phyloP scores from a whole-genome alignment of 2,113 vertebrate genomes.

The Mastomys natalensis region DNA sequence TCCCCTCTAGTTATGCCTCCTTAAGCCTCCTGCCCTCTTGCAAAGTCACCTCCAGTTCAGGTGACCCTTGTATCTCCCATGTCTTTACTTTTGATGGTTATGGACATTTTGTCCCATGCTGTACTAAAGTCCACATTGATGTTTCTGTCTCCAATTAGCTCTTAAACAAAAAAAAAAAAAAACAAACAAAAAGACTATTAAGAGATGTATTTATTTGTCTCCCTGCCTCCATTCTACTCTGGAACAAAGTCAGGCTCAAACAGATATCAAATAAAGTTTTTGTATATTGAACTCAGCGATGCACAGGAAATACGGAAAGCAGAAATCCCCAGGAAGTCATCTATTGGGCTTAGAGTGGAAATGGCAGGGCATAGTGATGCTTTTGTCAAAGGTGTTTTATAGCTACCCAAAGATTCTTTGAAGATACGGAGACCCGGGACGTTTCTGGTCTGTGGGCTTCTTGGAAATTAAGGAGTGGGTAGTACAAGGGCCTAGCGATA shows the following conservation, averaged over 20 bases:
- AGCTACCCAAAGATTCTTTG: slow-evolving; percentile 29
- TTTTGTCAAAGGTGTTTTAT: slow-evolving; percentile 23
- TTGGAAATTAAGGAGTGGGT: slow-evolving; percentile 70
- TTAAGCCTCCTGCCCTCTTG: background rate
- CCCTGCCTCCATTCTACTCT: background rate
- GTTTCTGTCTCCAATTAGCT: slow-evolving; percentile 11
- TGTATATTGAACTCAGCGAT: slow-evolving; percentile 40
- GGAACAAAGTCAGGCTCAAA: slow-evolving; percentile 23
- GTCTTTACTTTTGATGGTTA: slow-evolving; percentile 27
- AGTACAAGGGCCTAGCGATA: slow-evolving; percentile 31
- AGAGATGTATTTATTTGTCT: background rate
- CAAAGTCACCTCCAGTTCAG: background rate
- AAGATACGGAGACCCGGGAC: slow-evolving; percentile 48
- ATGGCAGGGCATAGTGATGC: background rate
- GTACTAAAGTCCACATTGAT: background rate
- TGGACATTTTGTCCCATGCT: slow-evolving; percentile 34
- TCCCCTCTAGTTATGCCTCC: background rate
- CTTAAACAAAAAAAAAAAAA: background rate
- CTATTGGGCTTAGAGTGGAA: background rate
- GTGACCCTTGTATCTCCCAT: background rate
- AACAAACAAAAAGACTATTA: background rate
- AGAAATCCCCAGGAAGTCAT: background rate
- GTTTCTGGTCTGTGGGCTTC: slow-evolving; percentile 62
- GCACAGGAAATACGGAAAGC: slow-evolving; percentile 23
- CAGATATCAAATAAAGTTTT: slow-evolving; percentile 16